A percentile compares a stretch with the other conserved stretches of the same genome.
Conservation (phyloP, 2,113 vertebrate genomes). For the Furnarius figulus region DNA sequence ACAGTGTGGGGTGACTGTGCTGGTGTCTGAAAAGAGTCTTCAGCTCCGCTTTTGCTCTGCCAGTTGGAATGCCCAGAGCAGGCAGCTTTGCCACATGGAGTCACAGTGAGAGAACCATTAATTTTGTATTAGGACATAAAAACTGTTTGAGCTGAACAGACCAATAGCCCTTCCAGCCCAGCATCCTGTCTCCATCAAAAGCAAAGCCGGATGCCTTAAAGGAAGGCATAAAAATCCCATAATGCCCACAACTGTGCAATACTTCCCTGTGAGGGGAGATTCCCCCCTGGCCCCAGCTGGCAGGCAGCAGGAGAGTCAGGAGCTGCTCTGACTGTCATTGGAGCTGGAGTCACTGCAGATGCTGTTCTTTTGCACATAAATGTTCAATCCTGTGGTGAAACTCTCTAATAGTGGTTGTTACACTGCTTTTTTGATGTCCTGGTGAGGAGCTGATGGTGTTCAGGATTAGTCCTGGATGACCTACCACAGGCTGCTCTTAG, state of each 20-base stretch:
- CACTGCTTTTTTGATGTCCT: neutral
- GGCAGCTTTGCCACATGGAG: neutral
- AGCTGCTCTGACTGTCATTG: conserved; percentile 10
- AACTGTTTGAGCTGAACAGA: conserved; percentile 37
- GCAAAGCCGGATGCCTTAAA: conserved; percentile 22
- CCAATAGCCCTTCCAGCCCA: neutral
- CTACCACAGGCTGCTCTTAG: neutral
- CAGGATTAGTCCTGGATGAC: neutral
- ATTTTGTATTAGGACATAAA: conserved; percentile 68
- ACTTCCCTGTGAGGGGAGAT: neutral
- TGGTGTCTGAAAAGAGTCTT: neutral
- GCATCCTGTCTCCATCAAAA: conserved; percentile 20
- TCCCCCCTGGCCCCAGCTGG: conserved; percentile 29
- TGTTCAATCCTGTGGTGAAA: neutral
- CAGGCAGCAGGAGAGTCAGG: conserved; percentile 30
- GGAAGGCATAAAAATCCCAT: conserved; percentile 54
- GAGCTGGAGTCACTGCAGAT: neutral
- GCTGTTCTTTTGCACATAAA: neutral
- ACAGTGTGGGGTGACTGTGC: neutral
- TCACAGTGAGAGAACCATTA: conserved; percentile 6
- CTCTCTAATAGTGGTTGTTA: neutral
- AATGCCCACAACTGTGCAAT: conserved; percentile 29
- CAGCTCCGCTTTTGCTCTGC: neutral
- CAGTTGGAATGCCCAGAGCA: neutral
- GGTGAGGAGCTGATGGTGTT: neutral